These are phyloP conservation scores for Oryzias woworae DNA, from an alignment of 2,113 vertebrate species.

Conservation along the genomic window DNA sequence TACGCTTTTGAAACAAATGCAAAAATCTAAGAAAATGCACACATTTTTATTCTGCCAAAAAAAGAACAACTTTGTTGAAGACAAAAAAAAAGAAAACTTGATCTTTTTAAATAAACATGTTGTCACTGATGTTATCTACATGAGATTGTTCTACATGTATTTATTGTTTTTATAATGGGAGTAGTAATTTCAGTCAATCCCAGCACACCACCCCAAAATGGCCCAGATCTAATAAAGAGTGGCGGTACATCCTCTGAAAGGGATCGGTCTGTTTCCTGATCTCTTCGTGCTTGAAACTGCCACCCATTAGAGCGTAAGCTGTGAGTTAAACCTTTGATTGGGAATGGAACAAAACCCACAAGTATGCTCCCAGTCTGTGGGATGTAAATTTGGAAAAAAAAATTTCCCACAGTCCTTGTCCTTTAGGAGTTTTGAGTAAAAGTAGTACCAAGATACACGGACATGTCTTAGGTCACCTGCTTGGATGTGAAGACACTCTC, in stretches of 20 bases:
- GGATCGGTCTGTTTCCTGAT: constrained; percentile 68
- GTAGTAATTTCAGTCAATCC: constrained; percentile 42
- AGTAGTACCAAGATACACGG: constrained; percentile 31
- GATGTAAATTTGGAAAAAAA: constrained; percentile 52
- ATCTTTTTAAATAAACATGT: constrained; percentile 7
- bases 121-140: constrained; percentile 27
- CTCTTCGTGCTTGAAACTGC: constrained; percentile 35
- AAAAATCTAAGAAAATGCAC: background rate
- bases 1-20: background rate
- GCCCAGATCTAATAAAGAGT: constrained; percentile 50
- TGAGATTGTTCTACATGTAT: constrained; percentile 24
- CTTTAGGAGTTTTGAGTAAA: constrained; percentile 34
- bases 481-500: constrained; percentile 48
- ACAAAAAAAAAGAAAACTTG: background rate
- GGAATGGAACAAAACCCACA: constrained; percentile 64
- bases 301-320: constrained; percentile 47
- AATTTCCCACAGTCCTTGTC: constrained; percentile 54
- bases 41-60: no score
- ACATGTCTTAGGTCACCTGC: constrained; percentile 75
- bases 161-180: constrained; percentile 47
- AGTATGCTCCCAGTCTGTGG: constrained; percentile 25
- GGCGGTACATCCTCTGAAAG: constrained; percentile 57
- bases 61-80: background rate
- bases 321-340: constrained; percentile 59
- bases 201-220: constrained; percentile 50